These are phyloP conservation scores for Eidolon helvum DNA, from an alignment of 2,113 vertebrate species.

Conservation along the genomic window DNA sequence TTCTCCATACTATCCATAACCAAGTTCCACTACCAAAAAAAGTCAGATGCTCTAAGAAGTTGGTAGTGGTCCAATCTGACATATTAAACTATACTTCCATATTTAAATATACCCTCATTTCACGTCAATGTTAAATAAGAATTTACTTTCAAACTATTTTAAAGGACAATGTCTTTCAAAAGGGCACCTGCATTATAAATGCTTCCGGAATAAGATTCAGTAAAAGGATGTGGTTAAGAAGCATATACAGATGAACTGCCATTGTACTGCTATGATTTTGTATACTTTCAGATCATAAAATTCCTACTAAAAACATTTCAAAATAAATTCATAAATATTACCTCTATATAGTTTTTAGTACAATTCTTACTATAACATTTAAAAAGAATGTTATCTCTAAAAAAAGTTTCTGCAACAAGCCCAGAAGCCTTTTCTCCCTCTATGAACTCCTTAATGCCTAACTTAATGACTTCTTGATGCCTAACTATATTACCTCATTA, in stretches of 20 bases:
- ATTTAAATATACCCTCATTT: slow-evolving; percentile 23
- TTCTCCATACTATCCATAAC: not conserved
- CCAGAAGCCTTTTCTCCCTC: not conserved
- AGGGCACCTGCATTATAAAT: slow-evolving; percentile 9
- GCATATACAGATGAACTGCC: slow-evolving; percentile 17
- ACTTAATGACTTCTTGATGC: not conserved
- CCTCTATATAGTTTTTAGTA: not conserved
- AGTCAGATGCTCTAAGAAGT: not conserved
- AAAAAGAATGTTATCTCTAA: not conserved
- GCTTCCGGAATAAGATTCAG: slow-evolving; percentile 5
- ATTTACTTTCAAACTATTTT: slow-evolving; percentile 35
- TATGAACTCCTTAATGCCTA: not conserved
- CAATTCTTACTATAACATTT: not conserved
- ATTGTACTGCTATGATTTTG: not conserved
- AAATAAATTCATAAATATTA: slow-evolving; percentile 13
- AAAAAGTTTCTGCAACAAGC: not conserved
- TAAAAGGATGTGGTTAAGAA: slow-evolving; percentile 42
- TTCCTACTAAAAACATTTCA: not conserved
- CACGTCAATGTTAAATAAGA: slow-evolving; percentile 13
- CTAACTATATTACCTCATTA: not conserved
- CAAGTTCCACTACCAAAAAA: not conserved
- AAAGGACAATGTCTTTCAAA: slow-evolving; percentile 40
- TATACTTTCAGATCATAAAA: slow-evolving; percentile 19
- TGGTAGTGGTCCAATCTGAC: not conserved
- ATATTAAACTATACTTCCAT: not conserved